Conservation (phyloP, 1,140 invertebrate species). For the Tetraneura akinire region DNA sequence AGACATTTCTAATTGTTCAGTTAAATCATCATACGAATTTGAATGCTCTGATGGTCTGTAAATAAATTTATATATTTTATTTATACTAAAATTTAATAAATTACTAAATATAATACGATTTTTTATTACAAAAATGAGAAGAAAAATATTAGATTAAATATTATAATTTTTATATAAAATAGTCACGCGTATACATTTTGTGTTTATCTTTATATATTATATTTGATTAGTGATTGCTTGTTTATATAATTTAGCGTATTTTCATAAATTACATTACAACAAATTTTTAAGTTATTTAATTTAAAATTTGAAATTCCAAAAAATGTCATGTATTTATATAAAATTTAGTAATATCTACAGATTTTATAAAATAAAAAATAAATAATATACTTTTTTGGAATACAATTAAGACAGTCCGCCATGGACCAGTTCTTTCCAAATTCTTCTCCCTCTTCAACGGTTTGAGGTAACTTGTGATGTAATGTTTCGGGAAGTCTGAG, state of each 20-base stretch:
- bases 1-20: slow-evolving; percentile 52
- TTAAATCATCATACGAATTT: slow-evolving; percentile 60
- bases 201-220: too few species aligned
- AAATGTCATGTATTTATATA: too few species aligned
- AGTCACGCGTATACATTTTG: too few species aligned
- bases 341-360: too few species aligned
- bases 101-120: too few species aligned
- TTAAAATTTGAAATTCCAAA: neutral
- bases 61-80: slow-evolving; percentile 1
- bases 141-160: too few species aligned
- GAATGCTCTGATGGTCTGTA: slow-evolving; percentile 56
- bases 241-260: too few species aligned
- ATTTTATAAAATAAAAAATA: neutral
- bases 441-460: slow-evolving; percentile 81
- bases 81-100: neutral
- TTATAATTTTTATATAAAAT: too few species aligned
- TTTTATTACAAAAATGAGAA: too few species aligned
- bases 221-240: too few species aligned
- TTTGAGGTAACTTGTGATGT: slow-evolving; percentile 77
- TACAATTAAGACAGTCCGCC: slow-evolving; percentile 71
- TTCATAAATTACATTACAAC: too few species aligned
- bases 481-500: slow-evolving; percentile 79
- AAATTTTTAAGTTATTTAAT: too few species aligned
- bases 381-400: slow-evolving; percentile 64
- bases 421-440: slow-evolving; percentile 83